Percentiles rank a stretch among this genome's conserved stretches.
Conservation (phyloP, 1,140 invertebrate species). For the Lysiphlebus fabarum region DNA sequence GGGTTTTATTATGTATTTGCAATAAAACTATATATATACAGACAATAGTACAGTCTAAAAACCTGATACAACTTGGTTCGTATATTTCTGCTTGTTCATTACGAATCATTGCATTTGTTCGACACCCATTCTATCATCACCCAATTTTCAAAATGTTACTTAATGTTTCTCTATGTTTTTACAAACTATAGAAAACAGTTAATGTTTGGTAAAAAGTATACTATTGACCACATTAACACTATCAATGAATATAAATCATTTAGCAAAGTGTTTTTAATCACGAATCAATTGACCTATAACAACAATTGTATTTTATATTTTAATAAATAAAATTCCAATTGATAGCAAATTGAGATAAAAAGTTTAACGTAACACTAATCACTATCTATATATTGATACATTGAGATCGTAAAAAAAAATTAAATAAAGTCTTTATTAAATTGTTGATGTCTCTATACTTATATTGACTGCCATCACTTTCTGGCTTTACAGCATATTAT, state of each 20-base stretch:
- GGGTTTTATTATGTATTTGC: not conserved
- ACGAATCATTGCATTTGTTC: constrained; percentile 38
- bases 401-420: no score
- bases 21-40: no score
- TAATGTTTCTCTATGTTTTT: no score
- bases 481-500: constrained; percentile 1
- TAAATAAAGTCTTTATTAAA: constrained; percentile 43
- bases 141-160: not conserved
- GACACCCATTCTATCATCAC: constrained; percentile 28
- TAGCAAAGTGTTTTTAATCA: no score
- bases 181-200: not conserved
- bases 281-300: no score
- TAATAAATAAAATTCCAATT: no score
- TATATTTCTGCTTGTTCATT: not conserved
- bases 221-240: no score
- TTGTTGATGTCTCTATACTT: constrained; percentile 30
- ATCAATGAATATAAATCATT: no score
- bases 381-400: no score
- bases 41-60: no score
- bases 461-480: constrained; percentile 9
- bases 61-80: constrained; percentile 28
- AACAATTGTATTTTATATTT: no score
- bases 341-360: constrained; percentile 51
- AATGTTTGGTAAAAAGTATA: not conserved
- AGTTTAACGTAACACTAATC: no score